A percentile compares a stretch with the other conserved stretches of the same genome.
Evolutionary conservation across 2,797 vertebrate genomes (phyloP).

Genomic region (Emys orbicularis): DNA sequence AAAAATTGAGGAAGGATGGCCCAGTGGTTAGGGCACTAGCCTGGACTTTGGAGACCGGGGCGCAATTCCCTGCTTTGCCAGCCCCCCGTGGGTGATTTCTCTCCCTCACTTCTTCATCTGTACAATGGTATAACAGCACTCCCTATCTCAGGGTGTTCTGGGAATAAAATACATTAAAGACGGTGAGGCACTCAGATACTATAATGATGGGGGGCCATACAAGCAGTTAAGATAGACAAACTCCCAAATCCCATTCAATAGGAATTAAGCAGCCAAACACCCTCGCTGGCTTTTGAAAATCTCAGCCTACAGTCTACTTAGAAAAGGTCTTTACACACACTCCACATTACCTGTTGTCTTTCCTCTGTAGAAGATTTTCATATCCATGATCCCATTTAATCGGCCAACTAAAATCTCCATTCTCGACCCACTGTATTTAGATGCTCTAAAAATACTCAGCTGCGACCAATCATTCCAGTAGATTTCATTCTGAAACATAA

Average conservation of each 20-base stretch:
- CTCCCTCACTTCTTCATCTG: not conserved
- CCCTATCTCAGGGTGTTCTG: not conserved
- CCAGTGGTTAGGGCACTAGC: not conserved
- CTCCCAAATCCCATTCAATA: not conserved
- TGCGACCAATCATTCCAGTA: constrained; percentile 99
- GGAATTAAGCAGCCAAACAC: not conserved
- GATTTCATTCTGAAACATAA: constrained; percentile 90
- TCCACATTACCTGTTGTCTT: constrained; percentile 87
- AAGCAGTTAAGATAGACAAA: not conserved
- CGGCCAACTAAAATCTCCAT: constrained; percentile 91
- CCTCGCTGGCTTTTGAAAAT: not conserved
- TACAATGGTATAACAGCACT: not conserved
- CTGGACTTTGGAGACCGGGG: not conserved
- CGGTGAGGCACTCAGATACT: not conserved
- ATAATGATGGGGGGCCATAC: not conserved
- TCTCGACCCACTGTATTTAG: constrained; percentile 88
- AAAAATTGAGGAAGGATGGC: not conserved
- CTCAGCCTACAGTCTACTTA: not conserved
- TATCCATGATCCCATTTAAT: constrained; percentile 96
- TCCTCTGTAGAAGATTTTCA: constrained; percentile 97
- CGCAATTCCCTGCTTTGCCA: not conserved
- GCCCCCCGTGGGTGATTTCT: not conserved
- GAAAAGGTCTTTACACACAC: rapidly evolving
- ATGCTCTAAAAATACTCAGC: constrained; percentile 96
- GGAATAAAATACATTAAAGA: not conserved